Evolutionary conservation across 2,113 vertebrate species (phyloP).

Genomic region (Boulengeromyrus knoepffleri): DNA sequence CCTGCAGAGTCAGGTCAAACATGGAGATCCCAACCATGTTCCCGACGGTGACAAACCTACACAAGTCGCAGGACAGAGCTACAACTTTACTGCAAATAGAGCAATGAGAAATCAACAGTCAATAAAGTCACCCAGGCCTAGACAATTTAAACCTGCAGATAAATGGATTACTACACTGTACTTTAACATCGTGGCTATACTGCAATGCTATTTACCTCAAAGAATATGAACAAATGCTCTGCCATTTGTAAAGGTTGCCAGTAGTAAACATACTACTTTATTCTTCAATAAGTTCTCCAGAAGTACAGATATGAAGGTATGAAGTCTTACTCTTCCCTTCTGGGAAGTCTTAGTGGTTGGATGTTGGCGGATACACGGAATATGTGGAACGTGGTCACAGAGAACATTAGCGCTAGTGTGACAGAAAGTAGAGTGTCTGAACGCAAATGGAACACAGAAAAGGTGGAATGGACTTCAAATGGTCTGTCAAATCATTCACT

Average conservation of each 20-base stretch:
- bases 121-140: background rate
- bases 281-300: background rate
- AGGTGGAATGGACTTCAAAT: background rate
- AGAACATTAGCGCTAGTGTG: background rate
- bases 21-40: background rate
- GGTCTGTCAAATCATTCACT: background rate
- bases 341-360: conserved; percentile 30
- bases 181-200: background rate
- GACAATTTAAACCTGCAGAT: background rate
- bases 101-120: background rate
- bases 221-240: background rate
- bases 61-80: conserved; percentile 28
- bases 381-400: background rate
- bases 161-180: background rate
- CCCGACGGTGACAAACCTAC: conserved; percentile 9
- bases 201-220: background rate
- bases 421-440: background rate
- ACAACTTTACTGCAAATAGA: conserved; percentile 40
- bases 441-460: background rate
- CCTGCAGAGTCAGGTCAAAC: conserved; percentile 21
- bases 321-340: conserved; percentile 25
- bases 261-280: background rate
- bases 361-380: background rate
- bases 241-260: background rate
- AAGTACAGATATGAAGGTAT: background rate